Percentiles rank a stretch among this genome's conserved stretches.
phyloP scores from a whole-genome alignment of 1,140 invertebrate genomes.

The Liolophura sinensis region DNA sequence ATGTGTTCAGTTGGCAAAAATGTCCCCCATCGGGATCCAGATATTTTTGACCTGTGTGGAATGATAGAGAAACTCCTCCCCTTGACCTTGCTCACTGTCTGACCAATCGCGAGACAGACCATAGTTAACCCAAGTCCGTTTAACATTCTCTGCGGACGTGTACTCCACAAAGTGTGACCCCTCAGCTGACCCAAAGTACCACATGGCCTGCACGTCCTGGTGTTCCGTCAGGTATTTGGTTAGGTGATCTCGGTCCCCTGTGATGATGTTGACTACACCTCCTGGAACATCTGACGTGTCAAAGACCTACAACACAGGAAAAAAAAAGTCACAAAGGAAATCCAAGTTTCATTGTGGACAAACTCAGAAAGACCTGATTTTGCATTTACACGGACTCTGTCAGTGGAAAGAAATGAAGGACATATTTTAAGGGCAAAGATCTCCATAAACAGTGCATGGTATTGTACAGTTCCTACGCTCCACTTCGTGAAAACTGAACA shows the following conservation, averaged over 20 bases:
- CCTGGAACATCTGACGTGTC: constrained; percentile 62
- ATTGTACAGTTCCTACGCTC: too few species aligned
- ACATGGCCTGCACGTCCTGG: constrained; percentile 60
- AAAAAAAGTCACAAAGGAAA: neutral
- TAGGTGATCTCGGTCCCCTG: constrained; percentile 59
- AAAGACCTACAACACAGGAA: constrained; percentile 53
- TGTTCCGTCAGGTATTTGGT: constrained; percentile 59
- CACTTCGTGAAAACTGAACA: too few species aligned
- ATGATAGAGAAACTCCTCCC: constrained; percentile 60
- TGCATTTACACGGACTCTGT: too few species aligned
- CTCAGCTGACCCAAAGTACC: constrained; percentile 56
- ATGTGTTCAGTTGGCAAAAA: constrained; percentile 61
- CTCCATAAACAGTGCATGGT: too few species aligned
- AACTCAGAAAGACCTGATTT: too few species aligned
- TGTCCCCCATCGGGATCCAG: constrained; percentile 63
- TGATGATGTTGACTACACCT: constrained; percentile 63
- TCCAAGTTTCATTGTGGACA: too few species aligned
- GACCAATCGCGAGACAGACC: constrained; percentile 46
- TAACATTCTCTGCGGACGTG: constrained; percentile 56
- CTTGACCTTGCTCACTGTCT: constrained; percentile 51
- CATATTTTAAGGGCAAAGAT: too few species aligned
- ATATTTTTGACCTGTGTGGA: constrained; percentile 60
- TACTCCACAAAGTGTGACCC: constrained; percentile 59
- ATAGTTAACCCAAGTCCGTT: constrained; percentile 61
- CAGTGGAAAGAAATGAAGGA: too few species aligned